phyloP scores from a whole-genome alignment of 2,113 vertebrate species.

The Paraplagusia blochii region DNA sequence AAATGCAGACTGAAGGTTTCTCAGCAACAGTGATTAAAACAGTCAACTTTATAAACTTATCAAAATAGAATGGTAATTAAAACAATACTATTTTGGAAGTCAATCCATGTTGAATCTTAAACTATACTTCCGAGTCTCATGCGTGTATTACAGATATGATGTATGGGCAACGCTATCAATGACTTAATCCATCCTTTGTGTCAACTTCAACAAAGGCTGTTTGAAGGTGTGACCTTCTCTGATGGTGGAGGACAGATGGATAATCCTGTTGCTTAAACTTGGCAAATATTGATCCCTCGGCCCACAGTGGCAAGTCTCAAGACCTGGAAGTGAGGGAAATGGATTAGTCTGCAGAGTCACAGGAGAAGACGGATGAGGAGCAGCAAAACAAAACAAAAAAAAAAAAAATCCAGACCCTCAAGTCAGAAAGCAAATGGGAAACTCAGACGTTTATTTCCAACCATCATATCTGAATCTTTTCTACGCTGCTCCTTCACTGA shows the following conservation, averaged over 20 bases:
- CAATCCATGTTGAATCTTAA: too few species aligned
- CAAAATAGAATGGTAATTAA: too few species aligned
- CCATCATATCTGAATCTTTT: conserved; percentile 29
- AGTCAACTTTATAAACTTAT: too few species aligned
- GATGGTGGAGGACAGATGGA: conserved; percentile 72
- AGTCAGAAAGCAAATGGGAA: conserved; percentile 64
- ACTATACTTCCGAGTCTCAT: conserved; percentile 24
- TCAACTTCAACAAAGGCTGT: conserved; percentile 63
- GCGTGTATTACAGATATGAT: conserved; percentile 28
- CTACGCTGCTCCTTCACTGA: conserved; percentile 35
- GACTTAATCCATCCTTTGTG: conserved; percentile 60
- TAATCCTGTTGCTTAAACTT: conserved; percentile 82
- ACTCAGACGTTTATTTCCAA: conserved; percentile 47
- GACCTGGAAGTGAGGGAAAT: conserved; percentile 75
- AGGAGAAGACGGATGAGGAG: conserved; percentile 60
- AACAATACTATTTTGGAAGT: not conserved
- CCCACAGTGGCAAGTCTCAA: conserved; percentile 66
- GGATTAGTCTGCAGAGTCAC: conserved; percentile 68
- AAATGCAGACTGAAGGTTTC: too few species aligned
- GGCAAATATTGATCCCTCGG: conserved; percentile 80
- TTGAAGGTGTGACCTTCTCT: conserved; percentile 71
- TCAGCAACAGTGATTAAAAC: too few species aligned
- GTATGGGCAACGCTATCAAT: conserved; percentile 58
- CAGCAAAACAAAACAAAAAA: conserved; percentile 64
- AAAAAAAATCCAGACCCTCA: conserved; percentile 65